Base-by-base conservation (phyloP, 2,888 invertebrate species). In the Cybosia mesomella region DNA sequence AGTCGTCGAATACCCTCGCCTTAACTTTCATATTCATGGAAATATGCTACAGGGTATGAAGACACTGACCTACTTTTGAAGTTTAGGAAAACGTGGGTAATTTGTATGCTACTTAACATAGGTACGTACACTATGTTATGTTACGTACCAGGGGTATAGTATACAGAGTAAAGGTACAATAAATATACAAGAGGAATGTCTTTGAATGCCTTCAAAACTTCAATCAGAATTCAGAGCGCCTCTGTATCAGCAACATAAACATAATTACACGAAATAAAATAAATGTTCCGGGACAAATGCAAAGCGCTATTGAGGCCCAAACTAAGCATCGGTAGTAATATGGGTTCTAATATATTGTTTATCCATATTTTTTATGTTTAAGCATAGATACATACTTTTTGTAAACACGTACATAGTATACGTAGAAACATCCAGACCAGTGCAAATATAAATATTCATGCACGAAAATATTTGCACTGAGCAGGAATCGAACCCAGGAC, bases 1-100 rank as follows among this genome's bases (percentile, higher is more conserved):
- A n/a, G n/a, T n/a, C n/a, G n/a, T n/a, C n/a, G n/a, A n/a, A n/a
- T n/a, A n/a, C n/a, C n/a, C n/a, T n/a, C n/a, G n/a, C n/a, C 13
- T 18, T n/a, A 39, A 60, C 36, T 58, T 64, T 64, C 18, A 49
- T 64, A 64, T 58, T 64, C 64, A 64, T 64, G 43, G 64, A 58
- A 65, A 58, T 65, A 58, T 49, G 21, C 34, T 28, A 1, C 58
- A 21, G 18, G 11, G 43, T 49, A 24, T 34, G 49, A 49, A 49
- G n/a, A n/a, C 49, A 49, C 8, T 34, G 58, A 58, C 58, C 58
- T 59, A 59, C 18, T 32, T 59, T 34, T 59, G 58, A 21, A 32
- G 13, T 58, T 10, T 8, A 58, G 32, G 18, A 28, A 24, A 58
- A 28, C 28, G 32, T 55, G 54, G 22, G 22, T 4, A 60, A 49